Evolutionary conservation across 2,888 invertebrate genomes (phyloP), one percentile per base, ranked within the genome.

Genomic region (Pasiphila rectangulata): DNA sequence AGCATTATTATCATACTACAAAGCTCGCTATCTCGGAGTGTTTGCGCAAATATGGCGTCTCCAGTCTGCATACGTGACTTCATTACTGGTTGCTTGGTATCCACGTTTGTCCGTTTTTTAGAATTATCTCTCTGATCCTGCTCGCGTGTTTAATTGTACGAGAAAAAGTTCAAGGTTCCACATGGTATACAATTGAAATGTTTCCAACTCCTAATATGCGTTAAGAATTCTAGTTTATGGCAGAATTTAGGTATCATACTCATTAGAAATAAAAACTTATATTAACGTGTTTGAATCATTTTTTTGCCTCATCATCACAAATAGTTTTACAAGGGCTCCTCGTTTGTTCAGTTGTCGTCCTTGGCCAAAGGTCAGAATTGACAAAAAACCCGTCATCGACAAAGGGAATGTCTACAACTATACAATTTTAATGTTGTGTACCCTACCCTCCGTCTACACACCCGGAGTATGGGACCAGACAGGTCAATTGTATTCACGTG

Each of bases 11-110:
- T 83, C 83, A 65, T 68, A 72, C 77, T 68, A 70, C 76, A 80
- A 78, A 83, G 79, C 51, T 74, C 72, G 75, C 79, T 85, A 86
- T 86, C 85, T 76, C 47, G 41, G 53, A 67, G 65, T 85, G 82
- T 84, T 83, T 84, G 83, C 78, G 76, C 81, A 82, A 81, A 83
- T 78, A 83, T 69, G 77, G 81, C 71, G 69, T 68, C 69, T 74
- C 71, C 61, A 69, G 37, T 32, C 67, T 59, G 69, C 66, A 72
- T 75, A 77, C 79, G 79, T 79, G 79, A 77, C 78, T 75, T 57
- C 59, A 51, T 63, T 70, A 66, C 66, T 58, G 63, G 63, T 61
- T 57, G 57, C 58, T 49, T 46, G 39, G 38, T 61, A 57, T 56
- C 61, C 54, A 52, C 49, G 10, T 39, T 64, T 64, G 60, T 51